Percentiles rank a stretch among this genome's conserved stretches.
These are phyloP conservation scores for Patiria miniata DNA, from an alignment of 35 echinoderm and acorn worm species.

Conservation along the genomic window DNA sequence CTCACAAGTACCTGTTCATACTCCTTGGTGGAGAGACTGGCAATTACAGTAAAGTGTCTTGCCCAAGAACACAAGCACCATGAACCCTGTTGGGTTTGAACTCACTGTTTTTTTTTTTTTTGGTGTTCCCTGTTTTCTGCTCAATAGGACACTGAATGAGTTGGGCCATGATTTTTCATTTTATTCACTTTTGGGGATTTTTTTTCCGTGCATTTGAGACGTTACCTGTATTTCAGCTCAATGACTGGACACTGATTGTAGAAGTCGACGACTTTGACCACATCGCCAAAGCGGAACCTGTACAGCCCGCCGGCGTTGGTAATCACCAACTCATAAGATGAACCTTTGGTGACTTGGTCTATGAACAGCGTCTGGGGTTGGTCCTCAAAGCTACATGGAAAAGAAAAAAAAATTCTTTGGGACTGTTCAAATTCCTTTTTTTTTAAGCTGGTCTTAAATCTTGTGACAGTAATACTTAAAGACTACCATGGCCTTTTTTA, in stretches of 20 bases:
- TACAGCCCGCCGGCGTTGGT: slow-evolving; percentile 89
- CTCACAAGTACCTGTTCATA: too few relatives aligned
- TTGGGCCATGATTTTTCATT: too few relatives aligned
- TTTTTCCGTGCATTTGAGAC: neutral
- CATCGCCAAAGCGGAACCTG: slow-evolving; percentile 90
- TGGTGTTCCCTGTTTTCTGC: too few relatives aligned
- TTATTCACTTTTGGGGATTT: too few relatives aligned
- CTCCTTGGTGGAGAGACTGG: too few relatives aligned
- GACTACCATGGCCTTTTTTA: too few relatives aligned
- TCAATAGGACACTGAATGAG: too few relatives aligned
- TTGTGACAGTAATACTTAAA: neutral
- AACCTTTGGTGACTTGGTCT: slow-evolving; percentile 74
- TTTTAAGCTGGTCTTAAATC: neutral
- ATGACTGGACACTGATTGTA: slow-evolving; percentile 82
- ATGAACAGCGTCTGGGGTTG: slow-evolving; percentile 81
- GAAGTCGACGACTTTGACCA: slow-evolving; percentile 79
- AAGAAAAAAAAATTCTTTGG: neutral
- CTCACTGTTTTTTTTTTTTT: too few relatives aligned
- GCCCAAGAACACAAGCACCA: too few relatives aligned
- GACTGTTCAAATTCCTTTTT: neutral
- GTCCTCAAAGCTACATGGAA: slow-evolving; percentile 66
- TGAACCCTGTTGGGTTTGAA: too few relatives aligned
- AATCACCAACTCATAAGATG: slow-evolving; percentile 82
- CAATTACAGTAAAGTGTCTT: too few relatives aligned
- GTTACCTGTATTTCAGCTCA: slow-evolving; percentile 93